A percentile compares a stretch with the other conserved stretches of the same genome.
Conservation (phyloP, 2,888 invertebrate genomes). For the Lasioglossum vierecki region DNA sequence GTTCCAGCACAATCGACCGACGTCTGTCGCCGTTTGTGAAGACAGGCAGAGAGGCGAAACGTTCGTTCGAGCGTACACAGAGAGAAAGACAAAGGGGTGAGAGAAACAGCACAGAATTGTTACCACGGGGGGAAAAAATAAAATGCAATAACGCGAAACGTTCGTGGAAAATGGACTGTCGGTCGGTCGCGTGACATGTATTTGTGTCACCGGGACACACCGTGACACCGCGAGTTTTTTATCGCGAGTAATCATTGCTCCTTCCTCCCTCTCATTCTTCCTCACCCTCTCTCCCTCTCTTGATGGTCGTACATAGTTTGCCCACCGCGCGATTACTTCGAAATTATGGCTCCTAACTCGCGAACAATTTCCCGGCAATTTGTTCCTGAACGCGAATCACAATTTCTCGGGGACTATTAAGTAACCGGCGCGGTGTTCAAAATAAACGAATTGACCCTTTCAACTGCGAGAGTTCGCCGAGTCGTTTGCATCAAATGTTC, state of each 20-base stretch:
- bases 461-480: too few relatives aligned
- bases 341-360: background rate
- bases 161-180: conserved; percentile 48
- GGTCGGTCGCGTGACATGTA: conserved; percentile 53
- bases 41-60: background rate
- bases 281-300: background rate
- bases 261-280: background rate
- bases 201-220: conserved; percentile 55
- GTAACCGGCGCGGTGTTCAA: too few relatives aligned
- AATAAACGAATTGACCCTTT: too few relatives aligned
- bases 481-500: too few relatives aligned
- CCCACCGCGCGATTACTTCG: background rate
- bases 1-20: conserved; percentile 25
- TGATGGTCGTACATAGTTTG: background rate
- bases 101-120: background rate
- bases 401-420: background rate
- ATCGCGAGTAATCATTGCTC: conserved; percentile 45
- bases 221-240: conserved; percentile 32
- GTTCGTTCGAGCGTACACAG: background rate
- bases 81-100: background rate
- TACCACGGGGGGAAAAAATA: background rate
- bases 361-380: background rate
- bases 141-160: conserved; percentile 37
- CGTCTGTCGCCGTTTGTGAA: background rate
- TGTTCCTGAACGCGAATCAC: background rate